phyloP scores from a whole-genome alignment of 2,113 vertebrate genomes.

The Prunella fulvescens region DNA sequence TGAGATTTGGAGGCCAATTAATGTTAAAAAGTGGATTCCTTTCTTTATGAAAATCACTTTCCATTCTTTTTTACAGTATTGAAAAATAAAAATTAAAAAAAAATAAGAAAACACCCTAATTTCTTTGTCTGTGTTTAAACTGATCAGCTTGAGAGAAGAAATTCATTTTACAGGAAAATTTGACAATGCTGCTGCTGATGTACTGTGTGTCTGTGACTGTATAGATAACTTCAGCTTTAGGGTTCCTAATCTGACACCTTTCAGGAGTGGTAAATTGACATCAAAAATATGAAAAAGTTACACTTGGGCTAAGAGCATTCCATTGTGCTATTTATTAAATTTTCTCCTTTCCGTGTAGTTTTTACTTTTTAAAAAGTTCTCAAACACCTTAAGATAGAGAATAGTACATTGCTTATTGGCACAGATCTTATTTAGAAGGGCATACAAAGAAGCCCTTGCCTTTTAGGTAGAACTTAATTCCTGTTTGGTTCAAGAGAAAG shows the following conservation, averaged over 20 bases:
- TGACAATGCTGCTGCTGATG: neutral
- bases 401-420: neutral
- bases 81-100: neutral
- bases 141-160: neutral
- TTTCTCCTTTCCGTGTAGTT: neutral
- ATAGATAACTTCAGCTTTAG: neutral
- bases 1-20: neutral
- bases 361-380: neutral
- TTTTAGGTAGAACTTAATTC: neutral
- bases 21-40: neutral
- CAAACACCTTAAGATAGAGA: neutral
- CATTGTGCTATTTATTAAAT: neutral
- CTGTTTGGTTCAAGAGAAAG: neutral
- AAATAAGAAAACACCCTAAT: rapidly evolving
- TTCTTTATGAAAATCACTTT: neutral
- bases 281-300: neutral
- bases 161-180: neutral
- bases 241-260: neutral
- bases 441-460: neutral
- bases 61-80: neutral
- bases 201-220: neutral
- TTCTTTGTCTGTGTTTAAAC: neutral
- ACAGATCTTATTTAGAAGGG: neutral
- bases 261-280: neutral
- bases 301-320: neutral